These are phyloP conservation scores for Eulithis testata DNA, from an alignment of 2,888 invertebrate genomes.

Conservation along the genomic window DNA sequence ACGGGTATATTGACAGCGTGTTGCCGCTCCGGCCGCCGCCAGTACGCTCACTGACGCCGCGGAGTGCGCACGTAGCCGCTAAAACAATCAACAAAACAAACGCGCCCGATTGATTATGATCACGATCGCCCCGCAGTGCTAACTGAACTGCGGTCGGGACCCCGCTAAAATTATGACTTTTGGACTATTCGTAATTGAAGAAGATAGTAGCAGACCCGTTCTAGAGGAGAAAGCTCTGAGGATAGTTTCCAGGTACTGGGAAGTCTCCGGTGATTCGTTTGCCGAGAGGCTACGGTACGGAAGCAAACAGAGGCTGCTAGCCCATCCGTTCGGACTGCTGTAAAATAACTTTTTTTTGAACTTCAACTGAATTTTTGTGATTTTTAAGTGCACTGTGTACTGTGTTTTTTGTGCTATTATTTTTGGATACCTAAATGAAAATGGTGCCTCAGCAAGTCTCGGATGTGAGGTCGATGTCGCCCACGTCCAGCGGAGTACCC, in stretches of 20 bases:
- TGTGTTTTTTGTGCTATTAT: constrained; percentile 72
- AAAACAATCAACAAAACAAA: constrained; percentile 50
- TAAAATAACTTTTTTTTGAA: constrained; percentile 52
- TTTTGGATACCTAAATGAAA: constrained; percentile 69
- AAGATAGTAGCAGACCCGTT: constrained; percentile 78
- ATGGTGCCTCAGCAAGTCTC: constrained; percentile 91
- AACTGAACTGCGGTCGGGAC: constrained; percentile 77
- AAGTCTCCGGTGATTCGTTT: constrained; percentile 68
- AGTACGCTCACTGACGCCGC: constrained; percentile 83
- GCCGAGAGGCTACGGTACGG: constrained; percentile 77
- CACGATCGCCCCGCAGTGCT: constrained; percentile 77
- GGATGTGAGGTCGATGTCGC: constrained; percentile 84
- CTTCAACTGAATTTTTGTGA: constrained; percentile 55
- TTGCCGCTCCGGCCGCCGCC: constrained; percentile 69
- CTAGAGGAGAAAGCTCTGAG: constrained; percentile 78
- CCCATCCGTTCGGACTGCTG: constrained; percentile 70
- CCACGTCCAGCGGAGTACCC: constrained; percentile 86
- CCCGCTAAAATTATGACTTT: constrained; percentile 83
- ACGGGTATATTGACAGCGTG: constrained; percentile 85
- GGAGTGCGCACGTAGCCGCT: constrained; percentile 79
- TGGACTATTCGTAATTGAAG: constrained; percentile 78
- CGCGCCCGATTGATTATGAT: constrained; percentile 69
- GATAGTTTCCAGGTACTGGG: constrained; percentile 82
- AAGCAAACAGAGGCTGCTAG: constrained; percentile 66
- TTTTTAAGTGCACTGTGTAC: constrained; percentile 79